Evolutionary conservation across 2,113 vertebrate species (phyloP).

Genomic region (Neofelis nebulosa): DNA sequence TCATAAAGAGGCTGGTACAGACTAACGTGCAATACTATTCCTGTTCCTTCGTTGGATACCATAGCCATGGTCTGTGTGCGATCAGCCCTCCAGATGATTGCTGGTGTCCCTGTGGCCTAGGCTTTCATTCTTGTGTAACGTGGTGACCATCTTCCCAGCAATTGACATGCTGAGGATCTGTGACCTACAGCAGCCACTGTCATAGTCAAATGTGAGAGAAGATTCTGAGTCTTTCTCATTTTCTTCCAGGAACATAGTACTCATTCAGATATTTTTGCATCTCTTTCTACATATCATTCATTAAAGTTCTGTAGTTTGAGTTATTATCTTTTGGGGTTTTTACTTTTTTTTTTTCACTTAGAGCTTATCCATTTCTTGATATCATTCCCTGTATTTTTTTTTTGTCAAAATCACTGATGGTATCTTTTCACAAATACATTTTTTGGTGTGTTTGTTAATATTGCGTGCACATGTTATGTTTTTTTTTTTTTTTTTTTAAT

Average conservation of each 20-base stretch:
- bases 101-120: not conserved
- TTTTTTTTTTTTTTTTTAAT: no score
- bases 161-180: not conserved
- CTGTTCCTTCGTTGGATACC: not conserved
- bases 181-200: not conserved
- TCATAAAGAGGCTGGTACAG: not conserved
- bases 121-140: not conserved
- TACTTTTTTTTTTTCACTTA: not conserved
- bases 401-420: not conserved
- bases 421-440: not conserved
- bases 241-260: not conserved
- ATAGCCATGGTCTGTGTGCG: not conserved
- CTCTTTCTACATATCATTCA: not conserved
- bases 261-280: not conserved
- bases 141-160: not conserved
- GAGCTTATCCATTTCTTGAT: not conserved
- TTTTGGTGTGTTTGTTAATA: not conserved
- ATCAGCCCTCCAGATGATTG: not conserved
- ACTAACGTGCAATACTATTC: no score
- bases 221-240: not conserved
- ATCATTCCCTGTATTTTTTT: not conserved
- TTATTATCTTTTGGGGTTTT: not conserved
- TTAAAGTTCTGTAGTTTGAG: not conserved
- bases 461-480: not conserved
- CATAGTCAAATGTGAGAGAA: not conserved